Percentiles rank a stretch among this genome's conserved stretches.
Conservation (phyloP, 2,113 vertebrate genomes). For the Zapus hudsonius region DNA sequence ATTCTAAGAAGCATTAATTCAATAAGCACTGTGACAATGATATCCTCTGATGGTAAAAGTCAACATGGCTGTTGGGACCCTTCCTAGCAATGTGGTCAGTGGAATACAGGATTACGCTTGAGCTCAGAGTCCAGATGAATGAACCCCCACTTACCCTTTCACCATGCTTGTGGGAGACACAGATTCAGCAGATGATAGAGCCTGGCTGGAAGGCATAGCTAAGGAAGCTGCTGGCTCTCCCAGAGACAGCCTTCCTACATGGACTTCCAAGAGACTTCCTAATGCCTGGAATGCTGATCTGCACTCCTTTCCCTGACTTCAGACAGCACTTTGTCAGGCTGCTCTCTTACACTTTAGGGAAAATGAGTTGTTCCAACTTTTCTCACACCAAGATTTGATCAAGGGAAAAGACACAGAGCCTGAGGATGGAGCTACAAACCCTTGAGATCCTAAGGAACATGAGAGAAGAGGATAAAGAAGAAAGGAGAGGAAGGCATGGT, state of each 20-base stretch:
- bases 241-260: not conserved
- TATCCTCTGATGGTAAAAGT: not conserved
- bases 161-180: not conserved
- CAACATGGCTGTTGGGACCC: not conserved
- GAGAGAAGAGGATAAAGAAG: not conserved
- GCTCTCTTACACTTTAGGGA: not conserved
- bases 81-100: not conserved
- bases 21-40: not conserved
- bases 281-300: not conserved
- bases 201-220: not conserved
- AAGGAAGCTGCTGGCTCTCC: not conserved
- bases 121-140: not conserved
- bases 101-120: not conserved
- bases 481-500: not conserved
- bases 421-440: not conserved
- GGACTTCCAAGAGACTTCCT: not conserved
- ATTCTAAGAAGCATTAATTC: not conserved
- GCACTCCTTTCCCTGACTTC: not conserved
- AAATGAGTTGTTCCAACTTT: conserved; percentile 17
- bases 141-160: not conserved
- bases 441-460: not conserved
- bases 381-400: conserved; percentile 7
- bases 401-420: not conserved
- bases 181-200: not conserved
- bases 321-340: not conserved